These are phyloP conservation scores for Entelurus aequoreus DNA, from an alignment of 2,113 vertebrate genomes.

Conservation along the genomic window DNA sequence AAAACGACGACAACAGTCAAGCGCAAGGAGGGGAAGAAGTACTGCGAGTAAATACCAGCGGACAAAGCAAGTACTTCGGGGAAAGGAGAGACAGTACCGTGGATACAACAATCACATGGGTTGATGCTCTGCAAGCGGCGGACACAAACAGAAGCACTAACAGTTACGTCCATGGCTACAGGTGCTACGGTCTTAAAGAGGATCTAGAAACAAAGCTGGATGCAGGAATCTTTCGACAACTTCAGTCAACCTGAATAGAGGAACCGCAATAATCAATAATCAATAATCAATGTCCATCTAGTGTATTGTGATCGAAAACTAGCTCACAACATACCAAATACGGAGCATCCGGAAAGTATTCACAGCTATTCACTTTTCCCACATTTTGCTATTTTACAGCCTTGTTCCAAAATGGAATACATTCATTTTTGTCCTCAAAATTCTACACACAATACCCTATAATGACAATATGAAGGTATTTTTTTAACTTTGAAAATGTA, in stretches of 20 bases:
- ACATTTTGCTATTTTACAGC: no score
- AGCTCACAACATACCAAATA: constrained; percentile 39
- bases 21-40: constrained; percentile 30
- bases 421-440: no score
- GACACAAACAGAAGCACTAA: constrained; percentile 49
- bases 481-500: no score
- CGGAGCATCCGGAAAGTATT: no score
- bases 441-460: no score
- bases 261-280: constrained; percentile 28
- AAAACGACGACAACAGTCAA: constrained; percentile 41
- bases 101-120: constrained; percentile 51
- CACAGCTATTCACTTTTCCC: no score
- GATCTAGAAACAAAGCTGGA: constrained; percentile 24
- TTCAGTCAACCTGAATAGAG: constrained; percentile 42
- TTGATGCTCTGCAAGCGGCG: constrained; percentile 38
- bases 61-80: constrained; percentile 31
- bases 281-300: constrained; percentile 33
- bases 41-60: constrained; percentile 36
- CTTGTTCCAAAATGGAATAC: no score
- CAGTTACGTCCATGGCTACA: constrained; percentile 60
- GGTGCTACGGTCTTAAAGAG: constrained; percentile 55
- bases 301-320: constrained; percentile 35
- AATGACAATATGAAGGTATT: no score
- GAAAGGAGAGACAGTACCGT: constrained; percentile 60
- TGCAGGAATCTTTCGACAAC: constrained; percentile 27